These are phyloP conservation scores for Drosophila greeni DNA, from an alignment of 2,888 invertebrate species.

Conservation along the genomic window DNA sequence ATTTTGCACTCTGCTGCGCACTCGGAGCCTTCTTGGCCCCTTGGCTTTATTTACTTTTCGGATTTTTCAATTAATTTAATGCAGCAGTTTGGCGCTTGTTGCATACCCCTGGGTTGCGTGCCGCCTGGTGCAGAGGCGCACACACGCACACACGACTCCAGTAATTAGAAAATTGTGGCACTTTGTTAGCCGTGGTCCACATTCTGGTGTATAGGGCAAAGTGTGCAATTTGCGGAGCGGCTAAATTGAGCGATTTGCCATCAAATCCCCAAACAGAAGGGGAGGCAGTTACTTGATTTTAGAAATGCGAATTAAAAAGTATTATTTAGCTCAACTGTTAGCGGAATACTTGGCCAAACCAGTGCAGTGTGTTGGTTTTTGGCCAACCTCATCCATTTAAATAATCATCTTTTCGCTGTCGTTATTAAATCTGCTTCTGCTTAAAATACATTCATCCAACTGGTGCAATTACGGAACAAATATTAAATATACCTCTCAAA, in stretches of 20 bases:
- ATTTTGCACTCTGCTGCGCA: conserved; percentile 56
- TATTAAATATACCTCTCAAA: not conserved
- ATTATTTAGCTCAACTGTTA: not conserved
- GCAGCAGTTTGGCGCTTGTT: conserved; percentile 66
- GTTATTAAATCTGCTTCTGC: no score
- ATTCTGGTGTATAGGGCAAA: conserved; percentile 41
- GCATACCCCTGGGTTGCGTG: conserved; percentile 59
- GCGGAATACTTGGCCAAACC: not conserved
- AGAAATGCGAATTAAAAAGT: not conserved
- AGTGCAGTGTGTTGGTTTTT: not conserved
- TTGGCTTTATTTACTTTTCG: conserved; percentile 62
- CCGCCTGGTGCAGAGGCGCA: conserved; percentile 19
- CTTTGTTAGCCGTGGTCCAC: conserved; percentile 59
- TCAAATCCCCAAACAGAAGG: not conserved
- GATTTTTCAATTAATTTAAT: conserved; percentile 75
- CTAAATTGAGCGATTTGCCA: conserved; percentile 67
- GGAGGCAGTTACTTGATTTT: not conserved
- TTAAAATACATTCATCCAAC: no score
- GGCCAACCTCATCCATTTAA: not conserved
- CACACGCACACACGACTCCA: conserved; percentile 41
- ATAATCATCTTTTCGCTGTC: no score
- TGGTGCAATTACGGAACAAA: no score
- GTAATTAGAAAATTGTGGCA: conserved; percentile 74
- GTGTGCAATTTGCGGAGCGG: conserved; percentile 58
- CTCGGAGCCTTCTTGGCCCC: conserved; percentile 7